phyloP scores from a whole-genome alignment of 1,140 invertebrate genomes.

The Saccostrea echinata region DNA sequence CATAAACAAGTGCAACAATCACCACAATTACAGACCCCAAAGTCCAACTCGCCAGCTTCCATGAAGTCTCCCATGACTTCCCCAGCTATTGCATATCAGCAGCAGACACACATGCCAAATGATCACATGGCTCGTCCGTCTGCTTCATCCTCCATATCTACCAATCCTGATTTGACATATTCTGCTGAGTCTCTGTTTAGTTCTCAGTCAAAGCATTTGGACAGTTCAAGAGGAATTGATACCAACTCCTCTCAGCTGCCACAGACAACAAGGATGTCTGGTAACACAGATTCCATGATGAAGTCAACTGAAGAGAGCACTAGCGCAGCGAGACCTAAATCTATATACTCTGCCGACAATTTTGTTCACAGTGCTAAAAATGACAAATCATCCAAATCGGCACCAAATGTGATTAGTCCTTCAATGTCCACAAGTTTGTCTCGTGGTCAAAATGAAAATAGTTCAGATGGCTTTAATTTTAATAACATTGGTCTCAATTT shows the following conservation, averaged over 20 bases:
- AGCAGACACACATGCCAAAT: conserved; percentile 33
- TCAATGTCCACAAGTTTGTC: conserved; percentile 53
- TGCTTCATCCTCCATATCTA: conserved; percentile 9
- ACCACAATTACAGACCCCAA: conserved; percentile 53
- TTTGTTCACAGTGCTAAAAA: conserved; percentile 72
- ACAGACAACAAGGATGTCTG: neutral
- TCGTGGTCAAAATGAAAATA: conserved; percentile 60
- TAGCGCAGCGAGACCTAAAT: neutral
- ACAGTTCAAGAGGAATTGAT: neutral
- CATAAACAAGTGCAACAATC: conserved; percentile 50
- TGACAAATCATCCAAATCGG: conserved; percentile 40
- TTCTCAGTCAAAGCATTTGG: conserved; percentile 33
- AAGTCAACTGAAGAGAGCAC: conserved; percentile 3
- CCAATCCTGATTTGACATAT: conserved; percentile 50
- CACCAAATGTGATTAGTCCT: conserved; percentile 55
- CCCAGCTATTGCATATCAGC: conserved; percentile 30
- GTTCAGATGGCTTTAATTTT: conserved; percentile 73
- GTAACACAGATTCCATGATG: neutral
- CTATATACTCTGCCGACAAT: conserved; percentile 76
- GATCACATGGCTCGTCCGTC: conserved; percentile 26
- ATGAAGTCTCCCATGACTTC: conserved; percentile 44
- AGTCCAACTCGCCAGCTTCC: conserved; percentile 50
- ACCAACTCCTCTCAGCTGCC: neutral
- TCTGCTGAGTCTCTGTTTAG: conserved; percentile 64
- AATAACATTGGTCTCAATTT: conserved; percentile 73